Conservation (phyloP, 2,113 vertebrate genomes). For the Labrus mixtus region DNA sequence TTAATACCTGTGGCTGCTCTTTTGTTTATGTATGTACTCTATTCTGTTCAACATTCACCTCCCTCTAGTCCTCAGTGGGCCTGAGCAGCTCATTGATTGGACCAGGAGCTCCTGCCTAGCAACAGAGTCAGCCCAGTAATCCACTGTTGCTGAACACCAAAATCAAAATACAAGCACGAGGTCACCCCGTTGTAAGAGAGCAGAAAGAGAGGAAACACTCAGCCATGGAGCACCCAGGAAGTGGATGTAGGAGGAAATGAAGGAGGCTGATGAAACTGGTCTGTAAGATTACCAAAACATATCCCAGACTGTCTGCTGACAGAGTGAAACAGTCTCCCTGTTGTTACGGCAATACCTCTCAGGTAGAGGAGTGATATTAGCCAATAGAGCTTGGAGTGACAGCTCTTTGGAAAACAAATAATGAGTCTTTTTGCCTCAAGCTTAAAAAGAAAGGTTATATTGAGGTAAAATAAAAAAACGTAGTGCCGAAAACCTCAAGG, state of each 20-base stretch:
- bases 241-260: constrained; percentile 2
- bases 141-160: constrained; percentile 31
- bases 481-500: no score
- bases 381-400: neutral
- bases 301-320: constrained; percentile 2
- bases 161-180: constrained; percentile 42
- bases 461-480: no score
- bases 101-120: constrained; percentile 65
- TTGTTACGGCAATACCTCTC: constrained; percentile 10
- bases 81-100: constrained; percentile 64
- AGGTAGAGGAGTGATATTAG: constrained; percentile 8
- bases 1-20: neutral
- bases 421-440: neutral
- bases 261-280: constrained; percentile 43
- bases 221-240: constrained; percentile 12
- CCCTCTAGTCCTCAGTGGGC: constrained; percentile 5
- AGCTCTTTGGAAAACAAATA: constrained; percentile 31
- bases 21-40: constrained; percentile 9
- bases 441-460: neutral
- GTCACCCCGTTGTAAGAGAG: neutral
- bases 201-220: constrained; percentile 7
- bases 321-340: neutral
- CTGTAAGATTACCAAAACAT: constrained; percentile 23
- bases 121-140: constrained; percentile 62
- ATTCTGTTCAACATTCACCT: constrained; percentile 5